Evolutionary conservation across 2,888 invertebrate genomes (phyloP).

Genomic region (Agriotes lineatus): DNA sequence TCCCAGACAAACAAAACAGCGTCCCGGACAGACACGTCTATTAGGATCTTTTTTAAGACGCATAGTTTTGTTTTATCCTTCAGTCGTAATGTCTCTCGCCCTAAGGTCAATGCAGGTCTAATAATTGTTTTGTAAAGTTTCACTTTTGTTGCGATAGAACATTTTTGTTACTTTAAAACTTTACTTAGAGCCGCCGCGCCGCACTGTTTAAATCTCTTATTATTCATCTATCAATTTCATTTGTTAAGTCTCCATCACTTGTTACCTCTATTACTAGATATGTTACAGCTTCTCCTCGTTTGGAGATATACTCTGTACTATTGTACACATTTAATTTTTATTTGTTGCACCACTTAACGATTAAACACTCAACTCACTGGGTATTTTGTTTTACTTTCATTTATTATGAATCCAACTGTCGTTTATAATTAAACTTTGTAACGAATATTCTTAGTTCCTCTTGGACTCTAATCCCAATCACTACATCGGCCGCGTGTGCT

Average conservation of each 20-base stretch:
- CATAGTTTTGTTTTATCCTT: no score
- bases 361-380: not conserved
- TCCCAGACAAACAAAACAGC: no score
- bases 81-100: no score
- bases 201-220: no score
- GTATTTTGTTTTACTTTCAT: constrained; percentile 13
- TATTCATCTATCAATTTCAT: no score
- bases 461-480: not conserved
- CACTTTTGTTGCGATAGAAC: no score
- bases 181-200: not conserved
- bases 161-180: not conserved
- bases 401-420: not conserved
- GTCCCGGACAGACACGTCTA: no score
- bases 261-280: not conserved
- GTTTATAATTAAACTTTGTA: not conserved
- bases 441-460: constrained; percentile 1
- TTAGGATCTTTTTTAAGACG: no score
- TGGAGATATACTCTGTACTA: not conserved
- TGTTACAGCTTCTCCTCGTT: constrained; percentile 8
- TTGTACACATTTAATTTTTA: constrained; percentile 1
- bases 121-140: no score
- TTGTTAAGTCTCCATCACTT: not conserved
- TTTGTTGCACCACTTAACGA: not conserved
- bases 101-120: no score
- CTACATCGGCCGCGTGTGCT: not conserved